Base-by-base conservation (phyloP, 2,888 invertebrate species). In the Nomada flava region DNA sequence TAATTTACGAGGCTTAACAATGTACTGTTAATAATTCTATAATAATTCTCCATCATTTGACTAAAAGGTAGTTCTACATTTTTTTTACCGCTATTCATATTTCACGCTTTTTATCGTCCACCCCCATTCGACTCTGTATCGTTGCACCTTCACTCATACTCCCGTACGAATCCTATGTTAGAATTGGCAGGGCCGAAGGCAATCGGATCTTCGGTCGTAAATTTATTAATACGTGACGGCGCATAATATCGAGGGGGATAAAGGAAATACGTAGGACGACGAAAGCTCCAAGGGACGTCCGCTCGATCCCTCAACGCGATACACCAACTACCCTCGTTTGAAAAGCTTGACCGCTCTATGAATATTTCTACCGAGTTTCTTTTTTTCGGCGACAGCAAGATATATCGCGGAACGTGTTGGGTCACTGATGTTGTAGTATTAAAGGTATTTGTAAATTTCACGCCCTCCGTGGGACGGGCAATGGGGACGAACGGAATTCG, bases 211-310 rank as follows among this genome's bases (percentile, higher is more conserved):
- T n/a, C 47, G 83, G 53, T 82, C 87, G 74, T 88, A 87, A 88
- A 88, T 88, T 88, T 88, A 87, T 88, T 88, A 87, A 87, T 77
- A 88, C 87, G 84, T 78, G 88, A 87, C 88, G 79, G 78, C 68
- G 85, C 87, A 83, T 89, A 89, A 88, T 87, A 76, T 47, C 76
- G 69, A 36, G 26, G 15, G 52, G 52, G 15, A 44, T 55, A 44
- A 42, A 29, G 15, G 63, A 53, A 71, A 55, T 53, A 20, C 3
- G 53, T 26, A 62, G 36, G 23, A 5, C 26, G 44, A 68, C 23
- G 42, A 73, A 55, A 55, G 15, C 42, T 62, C 50, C 10, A 4
- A 15, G 36, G 36, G 62, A n/a, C 18, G 42, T 18, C 4, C n/a
- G 36, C 20, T 11, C 15, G 36, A 62, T 42, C 26, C 11, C 36